A percentile compares a stretch with the other conserved stretches of the same genome.
Evolutionary conservation across 2,888 invertebrate species (phyloP).

Genomic region (Agrenia bidenticulata): DNA sequence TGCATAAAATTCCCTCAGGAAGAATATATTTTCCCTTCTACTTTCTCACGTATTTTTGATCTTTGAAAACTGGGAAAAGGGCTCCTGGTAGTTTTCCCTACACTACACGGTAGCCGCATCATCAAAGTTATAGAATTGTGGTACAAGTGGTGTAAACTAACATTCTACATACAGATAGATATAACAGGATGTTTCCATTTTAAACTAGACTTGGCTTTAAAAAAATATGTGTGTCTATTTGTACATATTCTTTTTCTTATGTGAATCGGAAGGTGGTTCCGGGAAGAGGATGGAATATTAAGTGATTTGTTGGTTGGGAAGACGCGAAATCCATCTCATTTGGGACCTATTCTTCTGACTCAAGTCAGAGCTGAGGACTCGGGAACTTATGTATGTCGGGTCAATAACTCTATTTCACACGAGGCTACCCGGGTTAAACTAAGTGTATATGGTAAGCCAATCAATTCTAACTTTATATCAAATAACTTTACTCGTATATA

Average conservation of each 20-base stretch:
- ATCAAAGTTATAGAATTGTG: too few species aligned
- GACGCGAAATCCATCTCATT: slow-evolving; percentile 36
- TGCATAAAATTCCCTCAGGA: slow-evolving; percentile 2
- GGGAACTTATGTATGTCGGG: slow-evolving; percentile 85
- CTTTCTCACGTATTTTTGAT: slow-evolving; percentile 3
- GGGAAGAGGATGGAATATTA: slow-evolving; percentile 48
- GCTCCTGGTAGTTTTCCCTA: too few species aligned
- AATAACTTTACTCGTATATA: too few species aligned
- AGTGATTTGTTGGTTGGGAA: slow-evolving; percentile 40
- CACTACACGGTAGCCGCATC: too few species aligned
- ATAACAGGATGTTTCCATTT: too few species aligned
- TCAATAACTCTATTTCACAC: slow-evolving; percentile 84
- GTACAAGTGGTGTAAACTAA: too few species aligned
- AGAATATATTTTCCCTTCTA: slow-evolving; percentile 4
- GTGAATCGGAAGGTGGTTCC: slow-evolving; percentile 36
- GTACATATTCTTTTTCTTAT: slow-evolving; percentile 12
- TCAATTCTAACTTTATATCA: too few species aligned
- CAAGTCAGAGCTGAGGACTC: slow-evolving; percentile 65
- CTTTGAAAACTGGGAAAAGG: slow-evolving; percentile 4
- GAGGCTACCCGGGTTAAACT: slow-evolving; percentile 75
- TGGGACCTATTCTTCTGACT: slow-evolving; percentile 48
- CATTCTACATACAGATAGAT: too few species aligned
- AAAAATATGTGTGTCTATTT: background rate
- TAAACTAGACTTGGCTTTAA: too few species aligned
- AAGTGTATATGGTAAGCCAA: slow-evolving; percentile 68